Evolutionary conservation across 2,888 invertebrate species (phyloP).

Genomic region (Clivina fossor): DNA sequence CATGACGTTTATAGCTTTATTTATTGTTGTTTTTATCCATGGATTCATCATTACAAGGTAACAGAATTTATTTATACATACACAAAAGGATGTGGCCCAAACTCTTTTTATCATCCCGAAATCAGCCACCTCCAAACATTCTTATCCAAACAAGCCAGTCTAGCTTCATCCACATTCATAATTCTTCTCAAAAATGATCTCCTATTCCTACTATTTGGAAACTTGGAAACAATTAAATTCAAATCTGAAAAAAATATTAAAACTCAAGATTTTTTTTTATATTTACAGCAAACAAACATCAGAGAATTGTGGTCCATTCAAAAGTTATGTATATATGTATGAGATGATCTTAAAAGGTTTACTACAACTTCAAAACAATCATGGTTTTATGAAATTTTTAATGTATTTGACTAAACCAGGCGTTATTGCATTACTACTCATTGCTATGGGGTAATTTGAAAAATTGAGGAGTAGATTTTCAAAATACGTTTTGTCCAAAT

Average conservation of each 20-base stretch:
- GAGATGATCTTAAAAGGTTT: conserved; percentile 61
- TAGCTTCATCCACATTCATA: no score
- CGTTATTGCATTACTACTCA: conserved; percentile 60
- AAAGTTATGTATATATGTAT: conserved; percentile 58
- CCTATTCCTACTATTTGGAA: no score
- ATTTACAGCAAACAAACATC: conserved; percentile 45
- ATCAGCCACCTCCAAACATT: no score
- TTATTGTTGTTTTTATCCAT: conserved; percentile 61
- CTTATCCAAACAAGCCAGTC: no score
- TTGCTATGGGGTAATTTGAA: conserved; percentile 60
- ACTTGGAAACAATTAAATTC: no score
- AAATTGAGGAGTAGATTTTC: no score
- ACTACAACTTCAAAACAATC: conserved; percentile 54
- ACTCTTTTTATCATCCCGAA: no score
- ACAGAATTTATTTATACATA: conserved; percentile 40
- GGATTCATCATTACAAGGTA: conserved; percentile 69
- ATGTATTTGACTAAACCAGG: conserved; percentile 61
- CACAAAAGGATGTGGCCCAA: no score
- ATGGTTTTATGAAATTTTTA: conserved; percentile 53
- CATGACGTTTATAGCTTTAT: conserved; percentile 65
- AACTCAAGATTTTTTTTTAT: no score
- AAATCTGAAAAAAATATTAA: no score
- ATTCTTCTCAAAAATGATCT: no score
- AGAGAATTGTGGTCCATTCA: conserved; percentile 66
- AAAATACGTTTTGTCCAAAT: no score